These are phyloP conservation scores for Tapera naevia DNA, from an alignment of 2,797 vertebrate species.

Conservation along the genomic window DNA sequence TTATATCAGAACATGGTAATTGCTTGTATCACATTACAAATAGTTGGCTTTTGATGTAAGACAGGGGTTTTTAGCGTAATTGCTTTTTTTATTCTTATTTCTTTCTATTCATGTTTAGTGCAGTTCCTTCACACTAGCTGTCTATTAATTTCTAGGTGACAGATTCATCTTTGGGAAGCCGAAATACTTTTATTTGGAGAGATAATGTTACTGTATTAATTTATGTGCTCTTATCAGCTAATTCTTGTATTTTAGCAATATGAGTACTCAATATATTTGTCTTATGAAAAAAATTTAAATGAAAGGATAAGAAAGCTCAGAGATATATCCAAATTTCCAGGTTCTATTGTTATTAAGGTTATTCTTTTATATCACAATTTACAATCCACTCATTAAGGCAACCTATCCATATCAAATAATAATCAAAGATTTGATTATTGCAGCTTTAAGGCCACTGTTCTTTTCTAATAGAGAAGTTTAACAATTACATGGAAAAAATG, in stretches of 20 bases:
- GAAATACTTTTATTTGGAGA: not conserved
- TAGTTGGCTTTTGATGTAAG: not conserved
- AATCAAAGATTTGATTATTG: not conserved
- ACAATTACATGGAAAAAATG: not conserved
- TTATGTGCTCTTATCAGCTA: not conserved
- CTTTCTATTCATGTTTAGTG: not conserved
- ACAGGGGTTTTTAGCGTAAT: fast-evolving
- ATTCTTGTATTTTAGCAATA: not conserved
- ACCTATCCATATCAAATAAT: not conserved
- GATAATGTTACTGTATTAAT: not conserved
- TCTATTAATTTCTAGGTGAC: not conserved
- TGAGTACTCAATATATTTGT: not conserved
- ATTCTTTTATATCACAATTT: not conserved
- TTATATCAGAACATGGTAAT: not conserved
- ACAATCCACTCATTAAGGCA: not conserved
- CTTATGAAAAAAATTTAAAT: not conserved
- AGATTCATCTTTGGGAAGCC: not conserved
- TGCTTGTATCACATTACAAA: not conserved
- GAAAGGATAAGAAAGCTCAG: not conserved
- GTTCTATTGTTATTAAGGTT: not conserved
- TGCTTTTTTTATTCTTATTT: not conserved
- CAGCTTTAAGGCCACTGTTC: not conserved
- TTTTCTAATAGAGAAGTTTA: not conserved
- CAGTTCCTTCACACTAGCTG: not conserved
- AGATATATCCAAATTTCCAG: not conserved